Evolutionary conservation across 2,888 invertebrate genomes (phyloP).

Genomic region (Dasysyrphus tricinctus): DNA sequence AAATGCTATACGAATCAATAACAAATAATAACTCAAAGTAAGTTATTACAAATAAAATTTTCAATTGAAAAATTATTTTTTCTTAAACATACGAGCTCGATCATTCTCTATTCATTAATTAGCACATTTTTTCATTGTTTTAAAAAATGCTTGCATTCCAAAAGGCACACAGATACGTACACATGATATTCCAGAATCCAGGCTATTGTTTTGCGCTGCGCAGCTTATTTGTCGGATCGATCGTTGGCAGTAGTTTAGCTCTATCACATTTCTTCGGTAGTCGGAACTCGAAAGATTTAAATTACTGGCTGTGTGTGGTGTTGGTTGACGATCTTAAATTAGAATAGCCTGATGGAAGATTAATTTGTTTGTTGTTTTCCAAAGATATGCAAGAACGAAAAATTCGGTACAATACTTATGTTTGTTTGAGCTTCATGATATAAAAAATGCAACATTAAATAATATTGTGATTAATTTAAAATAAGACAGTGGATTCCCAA

Average conservation of each 20-base stretch:
- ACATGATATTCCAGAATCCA: slow-evolving; percentile 19
- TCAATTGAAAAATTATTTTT: too few relatives aligned
- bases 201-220: neutral
- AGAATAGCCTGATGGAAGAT: slow-evolving; percentile 50
- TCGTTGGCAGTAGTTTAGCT: neutral
- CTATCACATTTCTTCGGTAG: slow-evolving; percentile 12
- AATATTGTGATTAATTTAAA: neutral
- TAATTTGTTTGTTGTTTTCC: slow-evolving; percentile 30
- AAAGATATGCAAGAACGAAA: slow-evolving; percentile 23
- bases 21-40: too few relatives aligned
- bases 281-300: slow-evolving; percentile 23
- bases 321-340: slow-evolving; percentile 51
- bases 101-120: neutral
- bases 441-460: neutral
- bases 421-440: neutral
- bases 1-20: too few relatives aligned
- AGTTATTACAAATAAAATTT: too few relatives aligned
- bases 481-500: neutral
- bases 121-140: slow-evolving; percentile 15
- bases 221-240: neutral
- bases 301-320: slow-evolving; percentile 33
- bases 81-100: too few relatives aligned
- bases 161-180: neutral
- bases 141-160: slow-evolving; percentile 26
- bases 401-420: neutral